phyloP scores from a whole-genome alignment of 2,888 invertebrate species.

The Taphrorychus bicolor region DNA sequence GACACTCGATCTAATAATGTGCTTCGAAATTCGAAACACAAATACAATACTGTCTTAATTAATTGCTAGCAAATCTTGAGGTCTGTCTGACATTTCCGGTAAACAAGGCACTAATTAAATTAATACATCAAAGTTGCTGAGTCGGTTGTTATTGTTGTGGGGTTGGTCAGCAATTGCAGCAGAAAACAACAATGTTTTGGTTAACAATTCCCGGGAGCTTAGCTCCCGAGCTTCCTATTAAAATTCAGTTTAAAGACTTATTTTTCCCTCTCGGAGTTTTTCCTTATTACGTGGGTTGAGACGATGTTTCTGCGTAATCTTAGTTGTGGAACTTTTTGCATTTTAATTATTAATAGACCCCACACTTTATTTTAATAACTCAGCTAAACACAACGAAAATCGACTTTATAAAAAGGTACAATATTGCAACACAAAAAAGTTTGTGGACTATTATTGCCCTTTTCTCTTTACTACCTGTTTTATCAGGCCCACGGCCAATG shows the following conservation, averaged over 20 bases:
- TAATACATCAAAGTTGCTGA: background rate
- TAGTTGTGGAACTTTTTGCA: conserved; percentile 30
- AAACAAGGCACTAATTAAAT: background rate
- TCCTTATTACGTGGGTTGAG: conserved; percentile 26
- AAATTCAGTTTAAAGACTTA: conserved; percentile 34
- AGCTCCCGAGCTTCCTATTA: conserved; percentile 12
- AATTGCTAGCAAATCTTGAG: background rate
- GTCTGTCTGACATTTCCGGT: background rate
- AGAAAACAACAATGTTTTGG: conserved; percentile 9
- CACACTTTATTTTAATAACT: background rate
- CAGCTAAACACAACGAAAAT: too few species aligned
- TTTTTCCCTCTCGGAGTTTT: conserved; percentile 24
- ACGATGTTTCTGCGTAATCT: conserved; percentile 34
- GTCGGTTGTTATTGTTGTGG: background rate
- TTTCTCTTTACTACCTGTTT: conserved; percentile 10
- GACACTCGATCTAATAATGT: background rate
- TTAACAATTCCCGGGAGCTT: conserved; percentile 3
- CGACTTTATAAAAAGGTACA: too few species aligned
- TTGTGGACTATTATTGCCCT: too few species aligned
- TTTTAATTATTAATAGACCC: conserved; percentile 20
- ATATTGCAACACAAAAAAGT: too few species aligned
- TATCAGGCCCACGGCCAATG: conserved; percentile 14
- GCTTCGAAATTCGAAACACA: background rate
- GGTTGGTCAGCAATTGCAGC: background rate
- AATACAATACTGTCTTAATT: background rate